Conservation (phyloP, 2,888 invertebrate species). For the Caenorhabditis japonica region DNA sequence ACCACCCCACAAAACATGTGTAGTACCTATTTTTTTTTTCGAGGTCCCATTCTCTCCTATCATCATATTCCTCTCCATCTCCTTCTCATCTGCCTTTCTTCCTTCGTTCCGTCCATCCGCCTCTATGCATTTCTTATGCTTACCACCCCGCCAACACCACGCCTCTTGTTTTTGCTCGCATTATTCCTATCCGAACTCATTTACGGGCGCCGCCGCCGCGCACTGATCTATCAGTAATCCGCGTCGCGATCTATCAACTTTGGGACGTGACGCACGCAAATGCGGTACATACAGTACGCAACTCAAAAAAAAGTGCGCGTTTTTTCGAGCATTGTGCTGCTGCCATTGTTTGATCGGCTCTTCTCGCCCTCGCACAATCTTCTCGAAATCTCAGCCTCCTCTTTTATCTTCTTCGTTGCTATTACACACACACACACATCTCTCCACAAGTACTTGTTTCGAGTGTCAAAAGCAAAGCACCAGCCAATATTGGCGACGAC, state of each 20-base stretch:
- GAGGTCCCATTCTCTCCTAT: no score
- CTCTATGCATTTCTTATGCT: constrained; percentile 36
- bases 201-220: no score
- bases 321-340: no score
- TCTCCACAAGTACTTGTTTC: constrained; percentile 47
- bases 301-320: no score
- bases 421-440: constrained; percentile 26
- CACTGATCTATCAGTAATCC: no score
- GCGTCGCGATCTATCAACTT: no score
- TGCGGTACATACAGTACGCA: no score
- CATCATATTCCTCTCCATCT: constrained; percentile 12
- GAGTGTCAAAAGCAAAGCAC: constrained; percentile 42
- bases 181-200: constrained; percentile 3
- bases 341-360: constrained; percentile 52
- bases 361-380: constrained; percentile 44
- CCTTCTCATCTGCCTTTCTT: constrained; percentile 3
- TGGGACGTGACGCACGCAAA: no score
- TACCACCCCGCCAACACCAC: no score
- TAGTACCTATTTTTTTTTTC: constrained; percentile 1
- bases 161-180: constrained; percentile 20
- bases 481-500: constrained; percentile 38
- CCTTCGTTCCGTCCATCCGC: no score
- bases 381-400: constrained; percentile 36
- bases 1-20: constrained; percentile 3
- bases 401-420: constrained; percentile 19